Percentiles rank a stretch among this genome's conserved stretches.
These are phyloP conservation scores for Lepilemur ruficaudatus DNA, from an alignment of 2,797 vertebrate genomes.

Conservation along the genomic window DNA sequence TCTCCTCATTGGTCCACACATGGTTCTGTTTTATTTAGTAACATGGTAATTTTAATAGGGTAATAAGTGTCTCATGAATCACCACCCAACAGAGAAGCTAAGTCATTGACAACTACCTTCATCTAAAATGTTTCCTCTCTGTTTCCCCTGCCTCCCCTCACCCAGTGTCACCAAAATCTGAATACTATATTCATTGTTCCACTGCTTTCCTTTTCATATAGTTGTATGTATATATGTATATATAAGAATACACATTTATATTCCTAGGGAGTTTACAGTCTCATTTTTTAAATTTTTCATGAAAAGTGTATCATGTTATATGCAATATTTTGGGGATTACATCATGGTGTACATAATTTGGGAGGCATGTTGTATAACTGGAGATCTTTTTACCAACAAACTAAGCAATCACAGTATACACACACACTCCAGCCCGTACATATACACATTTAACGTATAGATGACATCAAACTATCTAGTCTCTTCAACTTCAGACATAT, in stretches of 20 bases:
- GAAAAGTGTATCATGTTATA: not conserved
- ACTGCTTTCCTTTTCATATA: not conserved
- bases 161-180: not conserved
- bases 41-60: not conserved
- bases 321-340: not conserved
- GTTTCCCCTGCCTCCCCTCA: not conserved
- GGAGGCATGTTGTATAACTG: not conserved
- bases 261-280: not conserved
- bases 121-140: not conserved
- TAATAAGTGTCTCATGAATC: not conserved
- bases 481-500: not conserved
- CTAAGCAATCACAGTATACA: not conserved
- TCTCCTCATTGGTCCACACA: not conserved
- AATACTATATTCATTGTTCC: not conserved
- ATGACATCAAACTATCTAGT: not conserved
- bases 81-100: not conserved
- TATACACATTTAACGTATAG: not conserved
- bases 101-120: not conserved
- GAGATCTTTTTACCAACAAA: not conserved
- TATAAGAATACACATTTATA: not conserved
- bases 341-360: not conserved
- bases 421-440: not conserved
- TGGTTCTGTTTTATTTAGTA: conserved; percentile 28
- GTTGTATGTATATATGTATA: not conserved
- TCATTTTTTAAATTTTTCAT: not conserved